Evolutionary conservation across 92 coral and sea anemone species (phyloP).

Genomic region (Scolanthus callimorphus): DNA sequence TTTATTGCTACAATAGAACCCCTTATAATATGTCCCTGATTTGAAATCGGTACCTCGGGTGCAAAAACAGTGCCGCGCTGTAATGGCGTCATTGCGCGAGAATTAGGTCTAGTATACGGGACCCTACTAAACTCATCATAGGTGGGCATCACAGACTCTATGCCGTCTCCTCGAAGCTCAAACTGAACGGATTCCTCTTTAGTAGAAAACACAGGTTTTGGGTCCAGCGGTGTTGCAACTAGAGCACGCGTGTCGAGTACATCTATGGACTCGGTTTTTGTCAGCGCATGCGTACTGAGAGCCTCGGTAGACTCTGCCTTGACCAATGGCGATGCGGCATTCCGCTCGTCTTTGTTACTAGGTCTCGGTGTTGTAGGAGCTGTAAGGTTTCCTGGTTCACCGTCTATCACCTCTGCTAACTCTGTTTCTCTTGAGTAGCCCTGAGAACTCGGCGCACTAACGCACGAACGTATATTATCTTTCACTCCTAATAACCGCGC

Average conservation of each 20-base stretch:
- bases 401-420: background rate
- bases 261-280: background rate
- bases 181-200: background rate
- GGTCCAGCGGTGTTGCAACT: background rate
- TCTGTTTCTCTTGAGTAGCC: background rate
- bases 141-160: background rate
- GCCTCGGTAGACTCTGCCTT: background rate
- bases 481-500: no score
- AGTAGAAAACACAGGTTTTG: background rate
- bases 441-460: background rate
- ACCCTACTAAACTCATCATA: background rate
- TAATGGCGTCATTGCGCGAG: slow-evolving; percentile 1
- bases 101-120: slow-evolving; percentile 9
- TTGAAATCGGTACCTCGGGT: background rate
- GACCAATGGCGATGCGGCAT: background rate
- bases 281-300: background rate
- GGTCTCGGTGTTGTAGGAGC: slow-evolving; percentile 31
- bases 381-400: slow-evolving; percentile 18
- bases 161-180: slow-evolving; percentile 30
- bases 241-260: background rate
- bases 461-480: background rate
- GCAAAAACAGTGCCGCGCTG: background rate
- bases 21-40: background rate
- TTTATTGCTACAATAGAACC: background rate
- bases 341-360: background rate